These are phyloP conservation scores for Percopsis transmontana DNA, from an alignment of 2,113 vertebrate genomes.

Conservation along the genomic window DNA sequence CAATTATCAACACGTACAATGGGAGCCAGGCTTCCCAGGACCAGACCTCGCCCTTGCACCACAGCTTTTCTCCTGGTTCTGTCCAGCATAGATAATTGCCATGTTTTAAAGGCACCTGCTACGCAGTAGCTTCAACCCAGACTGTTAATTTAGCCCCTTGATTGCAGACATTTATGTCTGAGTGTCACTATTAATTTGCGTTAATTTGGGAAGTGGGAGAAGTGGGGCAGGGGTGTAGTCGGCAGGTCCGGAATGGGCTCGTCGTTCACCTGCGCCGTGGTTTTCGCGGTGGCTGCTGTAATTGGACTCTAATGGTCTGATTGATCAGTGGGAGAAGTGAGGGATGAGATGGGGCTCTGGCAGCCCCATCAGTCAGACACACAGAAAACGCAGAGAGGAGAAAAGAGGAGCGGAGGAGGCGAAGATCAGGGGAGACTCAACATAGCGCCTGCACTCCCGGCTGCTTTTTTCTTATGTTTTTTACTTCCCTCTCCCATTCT, in stretches of 20 bases:
- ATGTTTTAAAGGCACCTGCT: slow-evolving; percentile 82
- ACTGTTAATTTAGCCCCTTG: slow-evolving; percentile 77
- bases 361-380: slow-evolving; percentile 70
- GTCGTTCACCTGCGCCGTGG: slow-evolving; percentile 78
- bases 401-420: slow-evolving; percentile 24
- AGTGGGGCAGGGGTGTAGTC: slow-evolving; percentile 51
- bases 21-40: slow-evolving; percentile 63
- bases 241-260: slow-evolving; percentile 60
- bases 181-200: slow-evolving; percentile 85
- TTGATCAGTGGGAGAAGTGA: slow-evolving; percentile 79
- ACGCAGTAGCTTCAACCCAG: slow-evolving; percentile 82
- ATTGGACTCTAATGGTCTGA: slow-evolving; percentile 84
- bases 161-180: slow-evolving; percentile 82
- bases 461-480: slow-evolving; percentile 3
- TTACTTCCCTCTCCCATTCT: neutral
- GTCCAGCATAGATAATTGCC: slow-evolving; percentile 79
- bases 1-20: slow-evolving; percentile 83
- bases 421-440: slow-evolving; percentile 10
- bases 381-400: slow-evolving; percentile 24
- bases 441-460: neutral
- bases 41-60: slow-evolving; percentile 46
- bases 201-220: slow-evolving; percentile 77
- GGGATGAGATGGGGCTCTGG: slow-evolving; percentile 69
- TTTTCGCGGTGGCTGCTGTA: slow-evolving; percentile 65
- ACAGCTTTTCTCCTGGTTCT: slow-evolving; percentile 59